Base-by-base conservation (phyloP, 1,140 invertebrate genomes). In the Thaumetopoea pityocampa region DNA sequence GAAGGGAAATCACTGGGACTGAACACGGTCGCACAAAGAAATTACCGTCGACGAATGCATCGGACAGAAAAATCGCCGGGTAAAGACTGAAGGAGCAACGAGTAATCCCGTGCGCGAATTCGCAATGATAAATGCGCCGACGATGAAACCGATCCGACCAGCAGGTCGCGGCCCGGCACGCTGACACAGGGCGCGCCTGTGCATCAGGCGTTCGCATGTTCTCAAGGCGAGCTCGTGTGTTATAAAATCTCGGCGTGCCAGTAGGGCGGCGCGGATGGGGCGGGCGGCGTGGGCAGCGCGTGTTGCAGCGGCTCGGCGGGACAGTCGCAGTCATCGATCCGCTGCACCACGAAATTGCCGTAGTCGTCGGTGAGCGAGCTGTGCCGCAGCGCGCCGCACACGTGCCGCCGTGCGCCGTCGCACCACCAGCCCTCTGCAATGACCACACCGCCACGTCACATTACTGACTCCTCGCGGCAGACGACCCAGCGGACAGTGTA, bases 351-450 rank as follows among this genome's bases (percentile, higher is more conserved):
- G 61, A 83, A 85, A 67, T 85, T 85, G 23, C 83, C 83, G 63
- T 85, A 85, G 67, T 85, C 83, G 69, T 85, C 83, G 2, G 82
- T 85, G 36, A 84, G 74, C 35, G 76, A 71, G 42, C 62, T 66
- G 61, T 83, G 81, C 1, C 69, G 65, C 18, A 68, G 59, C 15
- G 54, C 59, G n/a, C 66, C 71, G 60, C 83, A 84, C 43, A 71
- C 63, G 59, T 81, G 77, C 9, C 74, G 68, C 36, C 67, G 46
- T 11, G 40, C 59, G 30, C 58, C 63, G 3, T 55, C 51, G 51
- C 67, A 51, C 69, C 62, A 67, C 57, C 55, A 59, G 0, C 63
- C 58, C 41, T 76, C 70, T 76, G 50, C 2, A 28, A n/a, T n/a
- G 7, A 43, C 20, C 15, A 8, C 9, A 37, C 8, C 20, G n/a